These are phyloP conservation scores for Chaetops frenatus DNA, from an alignment of 2,113 vertebrate species.

Conservation along the genomic window DNA sequence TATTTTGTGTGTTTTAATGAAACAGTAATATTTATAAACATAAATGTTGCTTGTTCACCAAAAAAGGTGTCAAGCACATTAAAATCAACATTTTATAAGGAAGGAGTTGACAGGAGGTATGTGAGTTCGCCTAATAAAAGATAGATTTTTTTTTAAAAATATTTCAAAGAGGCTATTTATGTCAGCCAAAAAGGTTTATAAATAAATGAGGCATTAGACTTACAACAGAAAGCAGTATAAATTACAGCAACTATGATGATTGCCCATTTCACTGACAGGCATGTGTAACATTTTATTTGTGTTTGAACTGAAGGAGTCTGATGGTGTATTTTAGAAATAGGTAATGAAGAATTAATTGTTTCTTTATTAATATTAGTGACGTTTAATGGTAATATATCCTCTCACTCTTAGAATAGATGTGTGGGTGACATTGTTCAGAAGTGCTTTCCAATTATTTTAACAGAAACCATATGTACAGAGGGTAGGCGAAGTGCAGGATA, in stretches of 20 bases:
- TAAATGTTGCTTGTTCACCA: not conserved
- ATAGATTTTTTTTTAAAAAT: not conserved
- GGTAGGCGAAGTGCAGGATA: constrained; percentile 12
- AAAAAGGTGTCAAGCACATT: not conserved
- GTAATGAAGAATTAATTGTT: constrained; percentile 64
- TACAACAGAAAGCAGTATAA: constrained; percentile 27
- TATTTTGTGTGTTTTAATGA: not conserved
- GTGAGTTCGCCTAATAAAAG: not conserved
- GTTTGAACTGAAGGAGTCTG: constrained; percentile 19
- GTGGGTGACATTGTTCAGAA: constrained; percentile 72
- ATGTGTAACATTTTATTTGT: constrained; percentile 51
- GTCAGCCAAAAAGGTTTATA: constrained; percentile 36
- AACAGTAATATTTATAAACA: not conserved
- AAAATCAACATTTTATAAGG: not conserved
- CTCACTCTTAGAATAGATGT: constrained; percentile 56
- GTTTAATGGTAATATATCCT: constrained; percentile 64
- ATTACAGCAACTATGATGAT: constrained; percentile 25
- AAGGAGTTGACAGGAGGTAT: not conserved
- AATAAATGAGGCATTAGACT: constrained; percentile 33
- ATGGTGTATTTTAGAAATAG: constrained; percentile 48
- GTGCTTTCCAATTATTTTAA: constrained; percentile 62
- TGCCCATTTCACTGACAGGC: constrained; percentile 42
- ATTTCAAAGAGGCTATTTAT: constrained; percentile 17
- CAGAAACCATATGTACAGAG: constrained; percentile 66
- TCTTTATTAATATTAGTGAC: constrained; percentile 67